These are phyloP conservation scores for Eutolmus rufibarbis DNA, from an alignment of 2,888 invertebrate species.

Conservation along the genomic window DNA sequence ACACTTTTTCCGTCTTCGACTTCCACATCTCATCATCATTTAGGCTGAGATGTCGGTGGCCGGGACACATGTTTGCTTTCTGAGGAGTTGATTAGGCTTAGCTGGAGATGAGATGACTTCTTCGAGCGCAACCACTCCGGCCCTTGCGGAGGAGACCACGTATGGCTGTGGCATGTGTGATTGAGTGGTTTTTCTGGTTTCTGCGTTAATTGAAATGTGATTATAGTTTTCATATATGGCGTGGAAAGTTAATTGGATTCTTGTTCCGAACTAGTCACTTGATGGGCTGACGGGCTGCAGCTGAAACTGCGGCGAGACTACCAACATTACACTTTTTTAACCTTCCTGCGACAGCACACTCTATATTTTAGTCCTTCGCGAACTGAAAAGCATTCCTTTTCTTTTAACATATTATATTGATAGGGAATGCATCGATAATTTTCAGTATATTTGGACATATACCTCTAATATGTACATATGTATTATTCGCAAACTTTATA, in stretches of 20 bases:
- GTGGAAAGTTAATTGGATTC: slow-evolving; percentile 44
- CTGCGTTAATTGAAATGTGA: slow-evolving; percentile 44
- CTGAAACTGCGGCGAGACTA: not conserved
- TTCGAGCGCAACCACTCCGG: not conserved
- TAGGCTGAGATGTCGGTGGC: slow-evolving; percentile 1
- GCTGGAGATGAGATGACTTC: slow-evolving; percentile 35
- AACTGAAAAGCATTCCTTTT: not conserved
- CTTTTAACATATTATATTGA: too few species aligned
- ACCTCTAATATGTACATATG: too few species aligned
- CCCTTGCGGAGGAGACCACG: slow-evolving; percentile 18
- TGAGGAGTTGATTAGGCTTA: slow-evolving; percentile 40
- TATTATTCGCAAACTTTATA: too few species aligned
- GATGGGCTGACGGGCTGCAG: not conserved
- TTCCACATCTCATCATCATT: not conserved
- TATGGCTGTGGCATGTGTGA: slow-evolving; percentile 42
- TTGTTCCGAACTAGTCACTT: slow-evolving; percentile 39
- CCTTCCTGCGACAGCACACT: not conserved
- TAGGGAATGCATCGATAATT: too few species aligned
- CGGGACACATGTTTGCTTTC: slow-evolving; percentile 37
- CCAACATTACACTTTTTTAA: not conserved
- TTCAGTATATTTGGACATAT: too few species aligned
- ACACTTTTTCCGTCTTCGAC: not conserved
- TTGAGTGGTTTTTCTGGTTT: slow-evolving; percentile 45
- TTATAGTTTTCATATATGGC: slow-evolving; percentile 42
- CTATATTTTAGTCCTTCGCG: not conserved